Base-by-base conservation (phyloP, 1,140 invertebrate genomes). In the Drosophila eugracilis region DNA sequence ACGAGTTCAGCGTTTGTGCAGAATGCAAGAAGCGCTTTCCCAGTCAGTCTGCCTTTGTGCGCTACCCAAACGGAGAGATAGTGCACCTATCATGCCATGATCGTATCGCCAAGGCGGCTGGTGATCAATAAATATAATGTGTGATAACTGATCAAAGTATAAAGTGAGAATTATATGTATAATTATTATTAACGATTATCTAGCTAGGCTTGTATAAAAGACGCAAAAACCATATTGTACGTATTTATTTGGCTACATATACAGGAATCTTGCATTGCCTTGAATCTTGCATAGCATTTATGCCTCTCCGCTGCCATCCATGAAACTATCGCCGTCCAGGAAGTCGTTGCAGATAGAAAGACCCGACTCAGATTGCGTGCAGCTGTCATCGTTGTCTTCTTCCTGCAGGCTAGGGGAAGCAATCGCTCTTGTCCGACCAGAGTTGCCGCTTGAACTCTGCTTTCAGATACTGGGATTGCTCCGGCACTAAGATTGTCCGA, bases 11-110 rank as follows among this genome's bases (percentile, higher is more conserved):
- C 80, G 94, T 97, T 14, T 99, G 98, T 93, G 94, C 94, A 9
- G 97, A 97, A 2, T 99, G 98, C 89, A 97, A 96, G 85, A 99
- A 98, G 90, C 93, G 96, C 60, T 98, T 99, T 92, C 95, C 95
- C 19, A 97, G 97, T 91, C 96, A 97, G 92, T 97, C 96, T 92
- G 97, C 97, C 24, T 97, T 99, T 92, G 97, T 97, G 4, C 93
- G 97, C 26, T 98, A 97, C 92, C 96, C 97, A 2, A 97, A 97
- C 92, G 97, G 97, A 3, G 95, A 97, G 76, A 95, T 98, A 28
- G 97, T 98, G 4, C 97, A 99, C 92, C 97, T 97, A 90, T 97
- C 95, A 0, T 98, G 97, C 90, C 93, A 93, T 63, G 92, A 93
- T 55, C 80, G 80, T 15, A 59, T 60, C 22, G 69, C 45, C 0